Conservation (phyloP, 2,797 vertebrate species). For the Stomatorhinus walkeri region DNA sequence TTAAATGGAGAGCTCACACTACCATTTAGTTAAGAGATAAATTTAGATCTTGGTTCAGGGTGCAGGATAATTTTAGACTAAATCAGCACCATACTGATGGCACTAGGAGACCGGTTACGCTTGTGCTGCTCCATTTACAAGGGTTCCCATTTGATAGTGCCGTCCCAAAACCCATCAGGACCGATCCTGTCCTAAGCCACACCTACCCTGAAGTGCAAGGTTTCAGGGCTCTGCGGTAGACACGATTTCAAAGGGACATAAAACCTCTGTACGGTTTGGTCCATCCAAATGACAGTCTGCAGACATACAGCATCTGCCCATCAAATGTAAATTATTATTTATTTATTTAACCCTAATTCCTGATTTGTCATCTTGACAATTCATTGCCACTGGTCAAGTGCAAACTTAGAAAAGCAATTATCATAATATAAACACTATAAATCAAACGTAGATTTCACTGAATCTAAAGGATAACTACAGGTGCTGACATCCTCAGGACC, state of each 20-base stretch:
- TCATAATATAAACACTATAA: not conserved
- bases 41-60: conserved; percentile 25
- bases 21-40: conserved; percentile 23
- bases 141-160: not conserved
- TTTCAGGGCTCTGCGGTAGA: not conserved
- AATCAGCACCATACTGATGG: conserved; percentile 21
- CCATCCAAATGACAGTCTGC: not conserved
- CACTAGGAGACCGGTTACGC: not conserved
- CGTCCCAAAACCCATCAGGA: not conserved
- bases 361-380: not conserved
- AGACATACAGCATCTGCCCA: not conserved
- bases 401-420: not conserved
- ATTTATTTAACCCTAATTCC: not conserved
- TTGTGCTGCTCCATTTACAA: not conserved
- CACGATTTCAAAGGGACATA: not conserved
- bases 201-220: not conserved
- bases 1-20: conserved; percentile 3
- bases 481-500: not conserved
- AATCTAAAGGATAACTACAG: not conserved
- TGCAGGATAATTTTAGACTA: conserved; percentile 31
- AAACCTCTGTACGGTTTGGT: not conserved
- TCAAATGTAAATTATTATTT: not conserved
- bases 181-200: not conserved
- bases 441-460: not conserved
- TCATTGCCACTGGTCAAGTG: not conserved